phyloP scores from a whole-genome alignment of 64 coral and sea anemone species.

The Catalaphyllia jardinei region DNA sequence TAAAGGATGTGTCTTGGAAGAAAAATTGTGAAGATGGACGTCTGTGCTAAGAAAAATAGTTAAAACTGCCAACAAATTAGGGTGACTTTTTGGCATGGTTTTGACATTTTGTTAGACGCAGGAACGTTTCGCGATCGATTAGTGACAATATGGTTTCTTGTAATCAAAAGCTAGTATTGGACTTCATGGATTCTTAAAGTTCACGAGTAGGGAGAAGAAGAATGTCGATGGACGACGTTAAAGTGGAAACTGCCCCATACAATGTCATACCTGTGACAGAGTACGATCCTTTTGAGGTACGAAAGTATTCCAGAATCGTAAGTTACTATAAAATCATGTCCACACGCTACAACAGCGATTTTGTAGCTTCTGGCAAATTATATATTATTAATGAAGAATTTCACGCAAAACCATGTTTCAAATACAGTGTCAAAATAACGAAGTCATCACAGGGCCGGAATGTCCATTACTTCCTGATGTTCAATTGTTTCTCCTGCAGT shows the following conservation, averaged over 20 bases:
- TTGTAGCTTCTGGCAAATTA: slow-evolving; percentile 8
- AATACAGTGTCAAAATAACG: not conserved
- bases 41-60: not conserved
- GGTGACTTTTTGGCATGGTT: slow-evolving; percentile 17
- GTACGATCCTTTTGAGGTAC: slow-evolving; percentile 99
- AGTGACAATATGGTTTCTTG: not conserved
- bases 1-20: not conserved
- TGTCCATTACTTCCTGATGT: not conserved
- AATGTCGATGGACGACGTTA: slow-evolving; percentile 29
- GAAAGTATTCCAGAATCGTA: not conserved
- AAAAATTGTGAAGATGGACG: not conserved
- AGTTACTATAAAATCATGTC: not conserved
- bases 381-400: slow-evolving; percentile 20
- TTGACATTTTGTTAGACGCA: slow-evolving; percentile 29
- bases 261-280: slow-evolving; percentile 87
- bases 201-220: not conserved
- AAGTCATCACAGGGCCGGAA: no score
- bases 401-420: not conserved
- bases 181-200: not conserved
- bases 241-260: slow-evolving; percentile 35
- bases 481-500: not conserved
- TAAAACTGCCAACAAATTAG: not conserved
- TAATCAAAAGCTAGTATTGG: slow-evolving; percentile 25
- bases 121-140: not conserved
- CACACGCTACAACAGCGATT: not conserved